Conservation (phyloP, 2,888 invertebrate genomes). For the Ormyrus rosae region DNA sequence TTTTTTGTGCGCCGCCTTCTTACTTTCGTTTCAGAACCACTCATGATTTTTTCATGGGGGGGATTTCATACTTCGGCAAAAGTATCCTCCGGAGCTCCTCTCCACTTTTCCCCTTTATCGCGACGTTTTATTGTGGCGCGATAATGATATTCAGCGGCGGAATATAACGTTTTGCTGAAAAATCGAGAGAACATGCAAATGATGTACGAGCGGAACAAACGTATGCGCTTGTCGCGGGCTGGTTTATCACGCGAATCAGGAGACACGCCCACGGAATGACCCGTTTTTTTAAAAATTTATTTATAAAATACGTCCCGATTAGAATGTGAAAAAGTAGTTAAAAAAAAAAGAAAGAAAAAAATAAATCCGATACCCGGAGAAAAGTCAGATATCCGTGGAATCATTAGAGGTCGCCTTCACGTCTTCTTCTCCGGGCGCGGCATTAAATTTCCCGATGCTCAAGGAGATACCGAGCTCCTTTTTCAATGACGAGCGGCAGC, state of each 20-base stretch:
- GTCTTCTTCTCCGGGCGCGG: not conserved
- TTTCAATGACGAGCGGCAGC: conserved; percentile 10
- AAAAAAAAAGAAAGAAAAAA: too few species aligned
- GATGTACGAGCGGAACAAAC: not conserved
- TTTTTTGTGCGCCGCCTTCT: not conserved
- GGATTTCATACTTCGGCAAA: conserved; percentile 4
- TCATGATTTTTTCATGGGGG: conserved; percentile 11
- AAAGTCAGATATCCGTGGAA: too few species aligned
- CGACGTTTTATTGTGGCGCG: not conserved
- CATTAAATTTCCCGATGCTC: conserved; percentile 30
- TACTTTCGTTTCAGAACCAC: not conserved
- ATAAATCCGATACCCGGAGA: too few species aligned
- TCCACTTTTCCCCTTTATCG: not conserved
- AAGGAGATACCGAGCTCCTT: conserved; percentile 4
- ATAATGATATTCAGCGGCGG: conserved; percentile 14
- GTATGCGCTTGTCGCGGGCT: not conserved
- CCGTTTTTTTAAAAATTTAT: too few species aligned
- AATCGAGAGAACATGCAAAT: conserved; percentile 18
- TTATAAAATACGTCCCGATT: too few species aligned
- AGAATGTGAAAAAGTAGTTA: too few species aligned
- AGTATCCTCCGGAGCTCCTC: not conserved
- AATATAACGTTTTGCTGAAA: not conserved
- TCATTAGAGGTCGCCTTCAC: too few species aligned
- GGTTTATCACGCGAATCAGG: too few species aligned
- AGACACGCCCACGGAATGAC: too few species aligned